phyloP scores from a whole-genome alignment of 2,888 invertebrate species.

The Carabus problematicus region DNA sequence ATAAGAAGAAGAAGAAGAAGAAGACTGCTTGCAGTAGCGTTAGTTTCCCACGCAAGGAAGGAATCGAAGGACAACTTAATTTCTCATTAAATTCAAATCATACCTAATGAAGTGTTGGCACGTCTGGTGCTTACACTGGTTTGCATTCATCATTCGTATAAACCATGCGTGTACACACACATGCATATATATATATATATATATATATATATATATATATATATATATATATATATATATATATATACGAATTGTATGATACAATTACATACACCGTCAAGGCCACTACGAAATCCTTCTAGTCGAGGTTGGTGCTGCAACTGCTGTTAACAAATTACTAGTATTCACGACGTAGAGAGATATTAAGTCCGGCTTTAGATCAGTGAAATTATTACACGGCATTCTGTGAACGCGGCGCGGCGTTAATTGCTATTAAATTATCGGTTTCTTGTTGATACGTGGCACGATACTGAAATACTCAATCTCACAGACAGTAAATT shows the following conservation, averaged over 20 bases:
- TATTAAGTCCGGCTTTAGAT: conserved; percentile 15
- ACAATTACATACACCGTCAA: too few species aligned
- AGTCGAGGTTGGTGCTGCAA: conserved; percentile 2
- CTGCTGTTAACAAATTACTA: conserved; percentile 19
- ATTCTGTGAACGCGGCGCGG: conserved; percentile 7
- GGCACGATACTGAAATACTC: not conserved
- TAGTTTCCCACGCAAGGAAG: too few species aligned
- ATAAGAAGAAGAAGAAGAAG: too few species aligned
- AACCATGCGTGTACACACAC: too few species aligned
- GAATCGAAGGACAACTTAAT: conserved; percentile 17
- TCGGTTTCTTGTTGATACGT: conserved; percentile 11
- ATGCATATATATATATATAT: too few species aligned
- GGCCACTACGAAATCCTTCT: too few species aligned
- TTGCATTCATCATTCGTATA: too few species aligned
- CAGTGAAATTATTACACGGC: conserved; percentile 21
- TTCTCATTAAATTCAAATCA: conserved; percentile 39
- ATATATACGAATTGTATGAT: too few species aligned
- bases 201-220: too few species aligned
- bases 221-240: too few species aligned
- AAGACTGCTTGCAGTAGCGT: too few species aligned
- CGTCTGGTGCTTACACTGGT: too few species aligned
- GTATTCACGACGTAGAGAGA: conserved; percentile 20
- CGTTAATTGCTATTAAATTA: conserved; percentile 31
- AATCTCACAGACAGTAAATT: conserved; percentile 24
- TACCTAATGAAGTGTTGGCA: conserved; percentile 26